Evolutionary conservation across 2,888 invertebrate species (phyloP), one percentile per base, ranked within the genome.

Genomic region (Xylota segnis): DNA sequence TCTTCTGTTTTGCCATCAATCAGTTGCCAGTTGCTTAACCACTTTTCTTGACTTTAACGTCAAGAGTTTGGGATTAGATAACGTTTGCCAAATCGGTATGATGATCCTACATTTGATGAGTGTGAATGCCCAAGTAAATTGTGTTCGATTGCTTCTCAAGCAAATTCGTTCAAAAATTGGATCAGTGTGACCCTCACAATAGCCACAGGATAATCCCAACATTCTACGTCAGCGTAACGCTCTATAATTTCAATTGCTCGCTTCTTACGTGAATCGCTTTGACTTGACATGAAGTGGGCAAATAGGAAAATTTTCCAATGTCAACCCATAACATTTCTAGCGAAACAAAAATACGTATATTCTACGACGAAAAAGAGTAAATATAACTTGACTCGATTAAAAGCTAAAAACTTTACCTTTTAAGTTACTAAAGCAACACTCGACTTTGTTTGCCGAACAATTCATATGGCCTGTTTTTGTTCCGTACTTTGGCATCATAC

Each of bases 381-480:
- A 77, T 27, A 82, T 34, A 47, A 76, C 77, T 72, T 66, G 83
- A 83, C 68, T 72, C 63, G 86, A 82, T 86, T 86, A 86, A 77
- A 68, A 76, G 72, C 68, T 86, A 82, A 86, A 86, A 86, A 86
- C 61, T 32, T 72, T 76, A 23, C 76, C 72, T 77, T 82, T 81
- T 81, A 77, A 86, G 66, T 82, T 68, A 61, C 81, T 86, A 82
- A 86, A 81, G 56, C 86, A 68, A 76, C 82, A 82, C 86, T 86
- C 71, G 82, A 82, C 72, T 50, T 50, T 86, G 86, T 86, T 86
- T 86, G 82, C 82, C 56, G 43, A 86, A 77, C 86, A 86, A 86
- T 86, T 82, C 76, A 86, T 82, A 66, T 77, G 76, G 71, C 86
- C 86, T 86, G 86, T 86, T 82, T 86, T 71, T 76, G 71, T 61